These are phyloP conservation scores for Phania funesta DNA, from an alignment of 2,888 invertebrate genomes.

Conservation along the genomic window DNA sequence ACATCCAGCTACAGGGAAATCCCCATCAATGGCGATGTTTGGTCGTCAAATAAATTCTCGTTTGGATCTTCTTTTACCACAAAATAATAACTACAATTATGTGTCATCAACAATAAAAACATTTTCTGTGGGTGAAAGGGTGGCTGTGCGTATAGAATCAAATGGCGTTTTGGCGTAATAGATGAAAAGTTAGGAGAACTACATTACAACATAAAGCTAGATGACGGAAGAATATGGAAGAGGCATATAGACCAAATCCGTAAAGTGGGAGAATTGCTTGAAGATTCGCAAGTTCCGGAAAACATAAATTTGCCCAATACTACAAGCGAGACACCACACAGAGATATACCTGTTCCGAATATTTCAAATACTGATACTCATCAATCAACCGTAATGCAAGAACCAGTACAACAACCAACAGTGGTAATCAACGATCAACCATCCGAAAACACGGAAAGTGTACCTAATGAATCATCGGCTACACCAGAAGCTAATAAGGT, in stretches of 20 bases:
- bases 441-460: not conserved
- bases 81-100: too few species aligned
- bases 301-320: not conserved
- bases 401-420: not conserved
- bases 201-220: too few species aligned
- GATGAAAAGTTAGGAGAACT: too few species aligned
- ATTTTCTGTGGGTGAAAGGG: too few species aligned
- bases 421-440: not conserved
- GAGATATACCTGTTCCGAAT: not conserved
- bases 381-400: not conserved
- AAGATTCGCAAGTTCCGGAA: not conserved
- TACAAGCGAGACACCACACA: not conserved
- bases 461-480: not conserved
- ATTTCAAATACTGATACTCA: not conserved
- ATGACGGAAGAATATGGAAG: too few species aligned
- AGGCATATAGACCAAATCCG: not conserved
- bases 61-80: too few species aligned
- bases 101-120: too few species aligned
- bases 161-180: too few species aligned
- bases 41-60: constrained; percentile 34
- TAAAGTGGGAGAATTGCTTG: not conserved
- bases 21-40: constrained; percentile 29
- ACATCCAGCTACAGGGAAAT: constrained; percentile 23
- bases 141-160: too few species aligned
- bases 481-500: not conserved